phyloP scores from a whole-genome alignment of 2,113 vertebrate species.

The Tichodroma muraria region DNA sequence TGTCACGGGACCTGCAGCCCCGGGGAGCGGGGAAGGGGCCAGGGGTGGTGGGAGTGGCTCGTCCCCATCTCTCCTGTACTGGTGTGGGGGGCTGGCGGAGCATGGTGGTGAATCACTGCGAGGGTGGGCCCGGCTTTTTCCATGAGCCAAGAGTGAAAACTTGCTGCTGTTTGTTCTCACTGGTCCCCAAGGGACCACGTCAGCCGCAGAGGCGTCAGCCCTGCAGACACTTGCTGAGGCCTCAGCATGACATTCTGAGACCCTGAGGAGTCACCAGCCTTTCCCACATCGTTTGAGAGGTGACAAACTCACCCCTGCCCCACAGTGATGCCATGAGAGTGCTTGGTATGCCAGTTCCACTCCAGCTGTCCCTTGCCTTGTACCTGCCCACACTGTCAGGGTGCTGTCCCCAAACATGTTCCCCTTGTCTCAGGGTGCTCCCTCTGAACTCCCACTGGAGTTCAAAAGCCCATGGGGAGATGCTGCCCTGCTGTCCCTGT shows the following conservation, averaged over 20 bases:
- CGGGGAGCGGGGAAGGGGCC: accelerated
- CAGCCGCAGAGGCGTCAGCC: not conserved
- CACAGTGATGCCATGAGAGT: accelerated
- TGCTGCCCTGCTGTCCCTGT: not conserved
- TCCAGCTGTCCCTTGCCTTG: not conserved
- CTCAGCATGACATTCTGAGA: not conserved
- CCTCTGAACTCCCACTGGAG: not conserved
- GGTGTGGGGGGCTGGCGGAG: not conserved
- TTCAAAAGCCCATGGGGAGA: accelerated
- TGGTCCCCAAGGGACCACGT: accelerated
- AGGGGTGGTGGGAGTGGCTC: accelerated
- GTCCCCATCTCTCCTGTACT: not conserved
- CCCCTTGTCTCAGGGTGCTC: too few species aligned
- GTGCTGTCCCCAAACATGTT: accelerated
- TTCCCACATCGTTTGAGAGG: not conserved
- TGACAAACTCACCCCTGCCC: not conserved
- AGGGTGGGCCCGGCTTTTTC: not conserved
- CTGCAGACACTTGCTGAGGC: not conserved
- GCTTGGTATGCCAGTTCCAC: not conserved
- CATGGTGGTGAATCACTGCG: not conserved
- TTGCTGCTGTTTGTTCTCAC: not conserved
- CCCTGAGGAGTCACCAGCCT: not conserved
- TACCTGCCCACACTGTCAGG: not conserved
- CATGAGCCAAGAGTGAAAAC: not conserved
- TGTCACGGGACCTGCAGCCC: not conserved